phyloP scores from a whole-genome alignment of 2,888 invertebrate genomes.

The Tridacna gigas region DNA sequence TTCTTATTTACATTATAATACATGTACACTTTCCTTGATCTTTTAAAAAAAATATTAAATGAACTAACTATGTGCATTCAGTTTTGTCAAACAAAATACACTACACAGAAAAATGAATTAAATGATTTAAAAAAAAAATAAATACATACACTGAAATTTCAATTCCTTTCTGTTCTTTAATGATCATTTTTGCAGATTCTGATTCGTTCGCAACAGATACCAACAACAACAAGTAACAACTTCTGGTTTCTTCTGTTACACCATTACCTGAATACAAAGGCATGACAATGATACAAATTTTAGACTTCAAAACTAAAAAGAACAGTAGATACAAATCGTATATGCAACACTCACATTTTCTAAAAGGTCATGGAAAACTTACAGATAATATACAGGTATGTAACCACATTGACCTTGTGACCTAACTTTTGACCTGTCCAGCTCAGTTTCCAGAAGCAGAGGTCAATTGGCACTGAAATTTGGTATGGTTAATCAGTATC shows the following conservation, averaged over 20 bases:
- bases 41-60: neutral
- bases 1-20: no score
- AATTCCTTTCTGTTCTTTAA: slow-evolving; percentile 63
- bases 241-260: slow-evolving; percentile 60
- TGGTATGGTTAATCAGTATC: no score
- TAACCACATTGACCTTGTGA: no score
- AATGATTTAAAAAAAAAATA: neutral
- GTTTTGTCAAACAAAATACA: neutral
- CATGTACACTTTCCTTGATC: neutral
- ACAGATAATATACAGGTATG: no score
- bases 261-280: slow-evolving; percentile 48
- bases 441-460: no score
- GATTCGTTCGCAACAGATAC: slow-evolving; percentile 50
- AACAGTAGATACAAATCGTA: no score
- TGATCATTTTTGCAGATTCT: slow-evolving; percentile 50
- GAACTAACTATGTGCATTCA: neutral
- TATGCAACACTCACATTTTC: no score
- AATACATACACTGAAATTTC: slow-evolving; percentile 59
- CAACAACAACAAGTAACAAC: slow-evolving; percentile 60
- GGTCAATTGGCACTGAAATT: no score
- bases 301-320: no score
- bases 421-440: no score
- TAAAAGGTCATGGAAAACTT: no score
- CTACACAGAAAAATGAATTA: neutral
- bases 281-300: no score